phyloP scores from a whole-genome alignment of 2,888 invertebrate species.

The Eupithecia pulchellata region DNA sequence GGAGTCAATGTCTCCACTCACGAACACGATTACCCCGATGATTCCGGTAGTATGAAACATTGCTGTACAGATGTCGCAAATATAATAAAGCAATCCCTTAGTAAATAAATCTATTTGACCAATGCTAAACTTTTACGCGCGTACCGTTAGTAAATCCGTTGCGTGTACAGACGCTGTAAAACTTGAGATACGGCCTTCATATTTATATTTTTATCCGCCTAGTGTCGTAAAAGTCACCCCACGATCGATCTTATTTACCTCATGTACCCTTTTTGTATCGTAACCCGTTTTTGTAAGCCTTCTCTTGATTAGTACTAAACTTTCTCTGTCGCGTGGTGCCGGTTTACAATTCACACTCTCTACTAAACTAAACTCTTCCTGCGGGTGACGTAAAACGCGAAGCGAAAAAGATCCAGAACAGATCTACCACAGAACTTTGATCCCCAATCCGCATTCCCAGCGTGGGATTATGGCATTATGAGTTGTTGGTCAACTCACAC shows the following conservation, averaged over 20 bases:
- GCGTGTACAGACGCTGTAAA: slow-evolving; percentile 17
- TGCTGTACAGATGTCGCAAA: too few species aligned
- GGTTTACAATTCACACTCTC: neutral
- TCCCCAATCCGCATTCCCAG: neutral
- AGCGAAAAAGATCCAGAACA: neutral
- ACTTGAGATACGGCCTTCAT: slow-evolving; percentile 21
- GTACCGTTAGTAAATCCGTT: slow-evolving; percentile 9
- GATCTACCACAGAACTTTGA: neutral
- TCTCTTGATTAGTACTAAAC: neutral
- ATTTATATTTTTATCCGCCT: slow-evolving; percentile 25
- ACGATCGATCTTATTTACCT: slow-evolving; percentile 16
- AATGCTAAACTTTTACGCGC: slow-evolving; percentile 18
- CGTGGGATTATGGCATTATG: neutral
- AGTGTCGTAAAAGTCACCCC: slow-evolving; percentile 21
- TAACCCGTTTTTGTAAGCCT: neutral
- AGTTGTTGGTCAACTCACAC: too few species aligned
- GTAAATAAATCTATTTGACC: neutral
- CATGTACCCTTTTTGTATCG: neutral
- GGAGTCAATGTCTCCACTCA: too few species aligned
- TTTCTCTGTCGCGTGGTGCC: neutral
- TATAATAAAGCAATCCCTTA: neutral
- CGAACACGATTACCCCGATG: too few species aligned
- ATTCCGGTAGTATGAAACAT: too few species aligned
- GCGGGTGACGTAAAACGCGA: neutral
- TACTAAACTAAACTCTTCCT: neutral